phyloP scores from a whole-genome alignment of 2,113 vertebrate genomes.

The Rhabdornis inornatus region DNA sequence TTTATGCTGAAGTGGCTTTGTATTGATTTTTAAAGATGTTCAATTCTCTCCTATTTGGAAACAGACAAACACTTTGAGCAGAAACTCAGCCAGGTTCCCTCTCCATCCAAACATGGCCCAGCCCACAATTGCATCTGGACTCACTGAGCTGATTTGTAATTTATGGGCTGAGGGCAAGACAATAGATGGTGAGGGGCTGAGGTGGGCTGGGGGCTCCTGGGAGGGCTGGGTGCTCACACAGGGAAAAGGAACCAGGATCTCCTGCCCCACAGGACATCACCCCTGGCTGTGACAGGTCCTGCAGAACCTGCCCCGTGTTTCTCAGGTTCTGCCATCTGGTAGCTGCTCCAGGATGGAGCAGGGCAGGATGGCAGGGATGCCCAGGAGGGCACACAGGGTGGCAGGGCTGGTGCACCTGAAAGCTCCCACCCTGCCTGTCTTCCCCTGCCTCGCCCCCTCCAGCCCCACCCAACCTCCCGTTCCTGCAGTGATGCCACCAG shows the following conservation, averaged over 20 bases:
- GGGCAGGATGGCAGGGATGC: neutral
- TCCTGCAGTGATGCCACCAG: neutral
- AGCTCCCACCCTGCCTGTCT: neutral
- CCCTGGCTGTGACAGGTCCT: rapidly evolving
- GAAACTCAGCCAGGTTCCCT: neutral
- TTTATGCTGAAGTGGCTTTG: constrained; percentile 27
- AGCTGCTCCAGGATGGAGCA: neutral
- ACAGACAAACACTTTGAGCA: neutral
- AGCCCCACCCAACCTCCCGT: neutral
- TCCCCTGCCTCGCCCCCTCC: neutral
- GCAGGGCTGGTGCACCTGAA: neutral
- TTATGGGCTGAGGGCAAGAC: neutral
- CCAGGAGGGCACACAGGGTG: neutral
- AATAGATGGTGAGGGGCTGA: neutral
- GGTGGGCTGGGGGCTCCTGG: neutral
- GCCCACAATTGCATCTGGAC: neutral
- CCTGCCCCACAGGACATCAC: rapidly evolving
- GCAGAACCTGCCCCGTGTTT: neutral
- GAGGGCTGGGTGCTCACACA: neutral
- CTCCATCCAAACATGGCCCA: neutral
- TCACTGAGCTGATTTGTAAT: neutral
- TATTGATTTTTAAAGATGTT: constrained; percentile 60
- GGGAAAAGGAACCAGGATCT: neutral
- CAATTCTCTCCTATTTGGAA: constrained; percentile 30
- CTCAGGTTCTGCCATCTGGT: rapidly evolving